Evolutionary conservation across 2,888 invertebrate species (phyloP).

Genomic region (Latheticus oryzae): DNA sequence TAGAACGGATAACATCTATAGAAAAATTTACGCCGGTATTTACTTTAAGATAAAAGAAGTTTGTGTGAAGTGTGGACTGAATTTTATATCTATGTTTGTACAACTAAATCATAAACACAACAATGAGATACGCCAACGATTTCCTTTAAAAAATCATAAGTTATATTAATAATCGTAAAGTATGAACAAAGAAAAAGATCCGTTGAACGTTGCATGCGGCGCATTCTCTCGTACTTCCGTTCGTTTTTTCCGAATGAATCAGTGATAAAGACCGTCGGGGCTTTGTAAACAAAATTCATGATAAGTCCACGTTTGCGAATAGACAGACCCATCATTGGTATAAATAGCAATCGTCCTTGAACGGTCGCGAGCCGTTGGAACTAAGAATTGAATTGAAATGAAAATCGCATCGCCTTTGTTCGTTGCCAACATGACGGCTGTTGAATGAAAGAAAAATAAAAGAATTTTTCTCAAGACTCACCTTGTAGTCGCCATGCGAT

Average conservation of each 20-base stretch:
- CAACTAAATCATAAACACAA: conserved; percentile 32
- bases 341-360: conserved; percentile 42
- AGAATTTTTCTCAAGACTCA: conserved; percentile 46
- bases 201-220: conserved; percentile 4
- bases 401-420: conserved; percentile 28
- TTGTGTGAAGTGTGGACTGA: conserved; percentile 28
- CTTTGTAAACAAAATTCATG: neutral
- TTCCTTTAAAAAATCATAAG: conserved; percentile 17
- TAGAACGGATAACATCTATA: conserved; percentile 21
- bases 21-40: conserved; percentile 19
- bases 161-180: neutral
- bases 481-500: conserved; percentile 61
- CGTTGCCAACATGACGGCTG: conserved; percentile 11
- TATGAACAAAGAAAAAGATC: conserved; percentile 5
- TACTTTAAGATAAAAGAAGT: conserved; percentile 9
- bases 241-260: conserved; percentile 24
- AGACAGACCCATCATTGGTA: conserved; percentile 35
- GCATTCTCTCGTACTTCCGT: conserved; percentile 1
- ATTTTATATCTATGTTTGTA: conserved; percentile 32
- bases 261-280: conserved; percentile 18
- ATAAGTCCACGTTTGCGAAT: conserved; percentile 30
- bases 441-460: too few relatives aligned
- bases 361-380: conserved; percentile 37
- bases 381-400: conserved; percentile 38
- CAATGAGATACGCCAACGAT: conserved; percentile 26